Conservation (phyloP, 2,113 vertebrate genomes). For the Isichthys henryi region DNA sequence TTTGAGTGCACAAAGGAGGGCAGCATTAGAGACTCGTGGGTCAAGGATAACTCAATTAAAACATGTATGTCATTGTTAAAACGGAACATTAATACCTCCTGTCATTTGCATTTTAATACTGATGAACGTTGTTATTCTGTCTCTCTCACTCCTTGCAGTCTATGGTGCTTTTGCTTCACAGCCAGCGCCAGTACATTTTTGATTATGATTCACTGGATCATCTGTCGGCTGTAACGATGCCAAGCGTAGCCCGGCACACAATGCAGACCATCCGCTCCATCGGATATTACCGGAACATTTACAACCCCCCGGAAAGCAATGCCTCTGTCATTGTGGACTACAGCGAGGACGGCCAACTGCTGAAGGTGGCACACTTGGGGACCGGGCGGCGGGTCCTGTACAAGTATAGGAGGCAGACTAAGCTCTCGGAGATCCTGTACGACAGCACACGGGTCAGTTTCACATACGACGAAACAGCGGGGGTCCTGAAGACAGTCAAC, state of each 20-base stretch:
- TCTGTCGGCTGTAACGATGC: conserved; percentile 92
- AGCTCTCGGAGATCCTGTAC: conserved; percentile 88
- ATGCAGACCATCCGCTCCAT: conserved; percentile 97
- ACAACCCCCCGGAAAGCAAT: conserved; percentile 94
- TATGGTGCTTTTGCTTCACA: conserved; percentile 93
- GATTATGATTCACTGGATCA: conserved; percentile 88
- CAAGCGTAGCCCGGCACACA: conserved; percentile 90
- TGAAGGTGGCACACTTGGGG: conserved; percentile 83
- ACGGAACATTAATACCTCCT: conserved; percentile 50
- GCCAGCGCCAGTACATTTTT: conserved; percentile 96
- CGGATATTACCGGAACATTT: conserved; percentile 94
- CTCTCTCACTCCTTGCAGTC: conserved; percentile 65
- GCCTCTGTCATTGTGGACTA: conserved; percentile 92
- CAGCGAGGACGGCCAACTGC: conserved; percentile 88
- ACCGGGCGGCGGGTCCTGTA: conserved; percentile 87
- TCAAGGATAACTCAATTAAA: conserved; percentile 66
- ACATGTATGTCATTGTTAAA: conserved; percentile 49
- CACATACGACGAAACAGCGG: conserved; percentile 90
- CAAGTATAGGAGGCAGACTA: conserved; percentile 85
- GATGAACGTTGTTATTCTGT: conserved; percentile 36
- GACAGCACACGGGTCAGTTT: conserved; percentile 95
- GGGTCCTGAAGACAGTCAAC: conserved; percentile 94
- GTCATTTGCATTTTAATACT: conserved; percentile 37
- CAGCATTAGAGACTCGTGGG: conserved; percentile 60
- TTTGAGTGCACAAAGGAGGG: conserved; percentile 61